A percentile compares a stretch with the other conserved stretches of the same genome.
These are phyloP conservation scores for Cyanoramphus novaezelandiae DNA, from an alignment of 2,113 vertebrate species.

Conservation along the genomic window DNA sequence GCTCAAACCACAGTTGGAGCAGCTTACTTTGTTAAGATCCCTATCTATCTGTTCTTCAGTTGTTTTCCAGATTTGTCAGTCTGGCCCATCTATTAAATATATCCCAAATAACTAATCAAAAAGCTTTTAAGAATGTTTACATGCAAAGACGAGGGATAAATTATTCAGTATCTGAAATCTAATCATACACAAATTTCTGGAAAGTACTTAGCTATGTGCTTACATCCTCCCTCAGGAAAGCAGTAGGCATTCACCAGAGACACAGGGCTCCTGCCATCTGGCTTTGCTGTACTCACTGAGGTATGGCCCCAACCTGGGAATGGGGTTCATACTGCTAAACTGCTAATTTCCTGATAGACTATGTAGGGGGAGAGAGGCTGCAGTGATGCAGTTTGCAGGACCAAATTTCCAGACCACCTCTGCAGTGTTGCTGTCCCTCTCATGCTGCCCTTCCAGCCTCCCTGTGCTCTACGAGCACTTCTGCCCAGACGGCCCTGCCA, in stretches of 20 bases:
- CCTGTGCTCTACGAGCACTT: neutral
- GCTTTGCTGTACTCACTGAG: neutral
- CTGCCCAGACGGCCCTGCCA: neutral
- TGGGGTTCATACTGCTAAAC: neutral
- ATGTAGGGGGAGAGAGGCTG: neutral
- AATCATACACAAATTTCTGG: neutral
- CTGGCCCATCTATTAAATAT: slow-evolving; percentile 27
- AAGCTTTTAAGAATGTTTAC: slow-evolving; percentile 38
- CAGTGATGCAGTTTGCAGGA: neutral
- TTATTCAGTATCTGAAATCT: slow-evolving; percentile 13
- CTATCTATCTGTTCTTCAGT: neutral
- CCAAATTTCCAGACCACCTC: fast-evolving
- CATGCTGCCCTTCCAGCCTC: neutral
- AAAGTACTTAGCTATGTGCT: neutral
- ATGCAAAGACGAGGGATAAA: neutral
- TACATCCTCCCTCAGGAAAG: neutral
- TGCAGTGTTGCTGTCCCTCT: fast-evolving
- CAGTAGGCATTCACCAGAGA: neutral
- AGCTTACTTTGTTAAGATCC: neutral
- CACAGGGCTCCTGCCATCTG: neutral
- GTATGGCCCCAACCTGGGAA: neutral
- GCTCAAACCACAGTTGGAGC: neutral
- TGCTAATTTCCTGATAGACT: neutral
- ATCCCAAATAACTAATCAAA: slow-evolving; percentile 33
- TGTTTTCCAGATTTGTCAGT: neutral